Evolutionary conservation across 2,888 invertebrate genomes (phyloP).

Genomic region (Drosophila nigritarsus): DNA sequence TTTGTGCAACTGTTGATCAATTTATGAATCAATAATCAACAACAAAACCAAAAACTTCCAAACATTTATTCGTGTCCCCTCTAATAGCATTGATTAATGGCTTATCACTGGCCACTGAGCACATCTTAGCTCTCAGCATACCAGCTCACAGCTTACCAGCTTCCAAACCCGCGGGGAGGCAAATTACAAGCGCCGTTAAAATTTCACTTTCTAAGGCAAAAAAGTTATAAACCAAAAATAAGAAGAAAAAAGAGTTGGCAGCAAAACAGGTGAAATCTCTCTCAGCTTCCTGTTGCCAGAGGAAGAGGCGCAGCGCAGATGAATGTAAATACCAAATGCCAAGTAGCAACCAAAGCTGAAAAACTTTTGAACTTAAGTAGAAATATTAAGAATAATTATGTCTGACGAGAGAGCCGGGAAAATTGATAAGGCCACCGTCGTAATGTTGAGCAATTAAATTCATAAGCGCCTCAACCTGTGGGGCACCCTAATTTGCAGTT

Average conservation of each 20-base stretch:
- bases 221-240: constrained; percentile 19
- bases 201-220: constrained; percentile 73
- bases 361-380: constrained; percentile 21
- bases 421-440: constrained; percentile 64
- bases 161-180: constrained; percentile 17
- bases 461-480: constrained; percentile 69
- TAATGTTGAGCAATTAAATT: constrained; percentile 79
- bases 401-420: constrained; percentile 30
- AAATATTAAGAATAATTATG: constrained; percentile 78
- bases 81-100: constrained; percentile 65
- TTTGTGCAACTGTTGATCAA: constrained; percentile 44
- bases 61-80: constrained; percentile 20
- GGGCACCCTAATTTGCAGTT: constrained; percentile 71
- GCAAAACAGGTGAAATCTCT: constrained; percentile 73
- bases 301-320: constrained; percentile 48
- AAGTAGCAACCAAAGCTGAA: background rate
- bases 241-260: constrained; percentile 37
- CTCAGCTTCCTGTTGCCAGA: constrained; percentile 68
- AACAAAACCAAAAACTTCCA: background rate
- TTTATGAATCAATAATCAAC: constrained; percentile 59
- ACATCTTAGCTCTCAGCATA: constrained; percentile 3
- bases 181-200: constrained; percentile 62
- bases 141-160: constrained; percentile 1
- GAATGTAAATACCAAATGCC: constrained; percentile 16
- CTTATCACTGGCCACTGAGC: constrained; percentile 43